Percentiles rank a stretch among this genome's conserved stretches.
phyloP scores from a whole-genome alignment of 2,113 vertebrate species.

The Columba janthina region DNA sequence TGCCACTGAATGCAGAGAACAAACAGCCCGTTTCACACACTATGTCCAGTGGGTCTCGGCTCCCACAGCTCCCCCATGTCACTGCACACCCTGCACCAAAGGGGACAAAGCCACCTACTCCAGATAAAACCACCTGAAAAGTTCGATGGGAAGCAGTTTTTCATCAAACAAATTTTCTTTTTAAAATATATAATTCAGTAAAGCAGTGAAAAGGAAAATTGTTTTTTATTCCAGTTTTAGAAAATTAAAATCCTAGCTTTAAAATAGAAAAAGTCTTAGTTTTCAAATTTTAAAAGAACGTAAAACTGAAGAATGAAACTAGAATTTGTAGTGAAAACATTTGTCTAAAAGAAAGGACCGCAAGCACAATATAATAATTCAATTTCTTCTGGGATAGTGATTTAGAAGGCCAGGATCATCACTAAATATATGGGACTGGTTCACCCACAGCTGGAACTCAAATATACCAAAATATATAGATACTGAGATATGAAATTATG shows the following conservation, averaged over 20 bases:
- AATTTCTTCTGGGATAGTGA: background rate
- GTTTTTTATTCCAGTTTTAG: background rate
- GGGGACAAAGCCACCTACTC: background rate
- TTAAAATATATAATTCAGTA: background rate
- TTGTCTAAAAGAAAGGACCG: background rate
- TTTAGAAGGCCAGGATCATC: background rate
- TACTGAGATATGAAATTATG: background rate
- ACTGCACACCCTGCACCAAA: background rate
- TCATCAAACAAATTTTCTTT: background rate
- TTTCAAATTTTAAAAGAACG: background rate
- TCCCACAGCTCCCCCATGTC: background rate
- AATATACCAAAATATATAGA: background rate
- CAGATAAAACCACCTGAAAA: background rate
- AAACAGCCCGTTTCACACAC: background rate
- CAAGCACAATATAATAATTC: background rate
- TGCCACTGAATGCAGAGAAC: background rate
- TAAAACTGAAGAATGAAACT: background rate
- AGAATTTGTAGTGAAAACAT: background rate
- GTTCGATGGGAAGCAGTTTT: background rate
- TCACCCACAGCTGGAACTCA: background rate
- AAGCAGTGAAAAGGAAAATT: background rate
- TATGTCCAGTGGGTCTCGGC: background rate
- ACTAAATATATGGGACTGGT: background rate
- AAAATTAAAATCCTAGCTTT: accelerated
- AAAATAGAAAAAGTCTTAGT: background rate